phyloP scores from a whole-genome alignment of 2,113 vertebrate species.

The Syrrhaptes paradoxus region DNA sequence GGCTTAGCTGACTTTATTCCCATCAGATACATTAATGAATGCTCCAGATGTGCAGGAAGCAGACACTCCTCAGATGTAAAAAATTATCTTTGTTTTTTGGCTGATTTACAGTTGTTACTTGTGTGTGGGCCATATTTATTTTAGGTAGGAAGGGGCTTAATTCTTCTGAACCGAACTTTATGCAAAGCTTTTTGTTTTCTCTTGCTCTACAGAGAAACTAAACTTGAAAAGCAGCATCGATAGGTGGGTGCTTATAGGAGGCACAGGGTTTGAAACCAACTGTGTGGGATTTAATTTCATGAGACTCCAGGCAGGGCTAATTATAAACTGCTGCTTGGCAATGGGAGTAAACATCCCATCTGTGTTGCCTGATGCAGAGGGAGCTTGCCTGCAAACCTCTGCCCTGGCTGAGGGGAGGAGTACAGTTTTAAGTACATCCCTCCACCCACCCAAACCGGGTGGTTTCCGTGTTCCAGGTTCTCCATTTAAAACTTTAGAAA shows the following conservation, averaged over 20 bases:
- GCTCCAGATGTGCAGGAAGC: background rate
- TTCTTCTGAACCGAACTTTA: background rate
- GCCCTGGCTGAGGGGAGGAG: background rate
- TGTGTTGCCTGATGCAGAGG: background rate
- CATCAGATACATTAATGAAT: background rate
- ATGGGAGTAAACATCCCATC: background rate
- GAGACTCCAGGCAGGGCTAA: conserved; percentile 25
- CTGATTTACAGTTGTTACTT: background rate
- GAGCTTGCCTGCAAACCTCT: background rate
- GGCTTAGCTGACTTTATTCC: background rate
- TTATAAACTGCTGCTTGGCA: conserved; percentile 38
- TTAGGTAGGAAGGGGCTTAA: background rate
- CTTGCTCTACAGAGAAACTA: background rate
- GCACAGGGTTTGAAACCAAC: background rate
- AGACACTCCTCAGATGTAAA: background rate
- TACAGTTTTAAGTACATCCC: background rate
- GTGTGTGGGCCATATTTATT: background rate
- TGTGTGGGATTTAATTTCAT: background rate
- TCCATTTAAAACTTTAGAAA: background rate
- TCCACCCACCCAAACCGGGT: accelerated
- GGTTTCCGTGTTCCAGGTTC: background rate
- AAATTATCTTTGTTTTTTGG: background rate
- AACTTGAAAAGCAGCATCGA: background rate
- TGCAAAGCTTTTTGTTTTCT: background rate
- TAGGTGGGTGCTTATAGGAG: background rate